Base-by-base conservation (phyloP, 2,888 invertebrate species). In the Salticus scenicus region DNA sequence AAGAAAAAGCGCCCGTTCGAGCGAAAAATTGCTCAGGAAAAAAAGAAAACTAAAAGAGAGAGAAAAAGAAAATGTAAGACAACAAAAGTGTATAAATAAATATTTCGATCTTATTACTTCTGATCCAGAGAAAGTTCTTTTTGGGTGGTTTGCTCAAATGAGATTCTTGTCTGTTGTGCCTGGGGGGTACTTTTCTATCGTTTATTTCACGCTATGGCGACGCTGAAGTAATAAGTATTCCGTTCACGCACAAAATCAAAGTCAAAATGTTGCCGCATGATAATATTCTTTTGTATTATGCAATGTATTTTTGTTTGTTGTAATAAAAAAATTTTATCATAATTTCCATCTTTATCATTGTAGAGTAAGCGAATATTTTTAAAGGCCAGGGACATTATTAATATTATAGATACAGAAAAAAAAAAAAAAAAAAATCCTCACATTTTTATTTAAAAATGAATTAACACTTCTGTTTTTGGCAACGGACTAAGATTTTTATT, bases 191-290 rank as follows among this genome's bases (percentile, higher is more conserved):
- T 8, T 69, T 69, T n/a, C n/a, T 33, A 37, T 37, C 37, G 37
- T 24, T 24, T 37, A 33, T 41, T 69, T 37, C 41, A 69, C 24
- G 69, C 69, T n/a, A 41, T 12, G 37, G 41, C n/a, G 69, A 69
- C 41, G 69, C 0, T 69, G 67, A 67, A 67, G 31, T 28, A 67
- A 30, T 67, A 33, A 67, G 31, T 69, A 69, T 69, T 69, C 69
- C 41, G 41, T 14, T 17, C 69, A 31, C 7, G 33, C 41, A 37
- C 10, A n/a, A 33, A 69, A 69, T 37, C 28, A 66, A 31, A 47
- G 37, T 4, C 4, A 4, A 7, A 37, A 10, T 10, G 10, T 1
- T 63, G 63, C 28, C 63, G 10, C 63, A 63, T 63, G n/a, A 27
- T 63, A 27, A 63, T 27, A 20, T 57, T 20, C 17, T 57, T 57